These are phyloP conservation scores for Myathropa florea DNA, from an alignment of 2,888 invertebrate genomes.

Conservation along the genomic window DNA sequence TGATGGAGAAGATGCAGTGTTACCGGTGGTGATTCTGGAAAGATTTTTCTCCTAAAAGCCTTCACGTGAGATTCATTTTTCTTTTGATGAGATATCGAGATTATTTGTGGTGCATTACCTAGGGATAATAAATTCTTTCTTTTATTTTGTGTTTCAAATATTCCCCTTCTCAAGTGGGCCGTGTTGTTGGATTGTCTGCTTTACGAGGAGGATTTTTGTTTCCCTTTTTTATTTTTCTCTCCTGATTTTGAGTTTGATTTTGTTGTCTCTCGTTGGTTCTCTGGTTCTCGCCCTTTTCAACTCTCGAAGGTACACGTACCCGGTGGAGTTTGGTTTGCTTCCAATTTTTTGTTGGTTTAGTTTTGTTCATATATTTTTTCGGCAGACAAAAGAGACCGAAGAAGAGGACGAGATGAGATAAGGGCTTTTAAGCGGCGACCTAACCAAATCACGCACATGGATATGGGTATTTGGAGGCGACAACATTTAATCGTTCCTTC, in stretches of 20 bases:
- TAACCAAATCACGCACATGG: slow-evolving; percentile 70
- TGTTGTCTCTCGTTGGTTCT: background rate
- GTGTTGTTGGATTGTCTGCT: slow-evolving; percentile 37
- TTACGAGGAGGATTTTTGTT: background rate
- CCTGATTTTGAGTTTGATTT: background rate
- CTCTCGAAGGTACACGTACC: slow-evolving; percentile 37
- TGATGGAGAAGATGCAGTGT: slow-evolving; percentile 29
- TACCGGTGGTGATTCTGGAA: slow-evolving; percentile 37
- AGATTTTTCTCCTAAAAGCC: slow-evolving; percentile 66
- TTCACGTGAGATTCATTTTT: slow-evolving; percentile 71
- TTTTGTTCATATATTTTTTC: background rate
- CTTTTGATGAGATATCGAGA: slow-evolving; percentile 70
- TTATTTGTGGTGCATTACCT: slow-evolving; percentile 71
- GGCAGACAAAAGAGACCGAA: slow-evolving; percentile 59
- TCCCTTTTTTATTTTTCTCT: background rate
- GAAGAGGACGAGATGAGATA: slow-evolving; percentile 57
- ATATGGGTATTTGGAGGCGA: slow-evolving; percentile 66
- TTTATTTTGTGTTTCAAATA: slow-evolving; percentile 54
- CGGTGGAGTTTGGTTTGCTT: background rate
- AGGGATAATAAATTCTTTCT: slow-evolving; percentile 68
- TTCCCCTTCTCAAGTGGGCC: slow-evolving; percentile 47
- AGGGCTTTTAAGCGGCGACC: slow-evolving; percentile 66
- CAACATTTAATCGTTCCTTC: slow-evolving; percentile 58
- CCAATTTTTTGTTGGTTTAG: background rate
- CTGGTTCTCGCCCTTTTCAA: slow-evolving; percentile 42